A percentile compares a stretch with the other conserved stretches of the same genome.
Conservation (phyloP, 2,113 vertebrate species). For the Lucifuga dentata region DNA sequence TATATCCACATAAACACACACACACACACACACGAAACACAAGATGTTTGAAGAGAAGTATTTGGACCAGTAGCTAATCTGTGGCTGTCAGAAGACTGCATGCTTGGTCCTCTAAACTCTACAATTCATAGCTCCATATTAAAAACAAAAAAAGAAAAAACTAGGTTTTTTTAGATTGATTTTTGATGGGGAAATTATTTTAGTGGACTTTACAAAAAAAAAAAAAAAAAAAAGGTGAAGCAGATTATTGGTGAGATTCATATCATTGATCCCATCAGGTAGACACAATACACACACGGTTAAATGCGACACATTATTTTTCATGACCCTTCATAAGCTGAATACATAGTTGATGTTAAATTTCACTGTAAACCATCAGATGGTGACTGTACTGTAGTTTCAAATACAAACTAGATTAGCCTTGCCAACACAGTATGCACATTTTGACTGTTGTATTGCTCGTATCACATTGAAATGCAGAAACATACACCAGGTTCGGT, state of each 20-base stretch:
- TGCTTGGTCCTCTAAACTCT: constrained; percentile 38
- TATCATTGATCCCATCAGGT: constrained; percentile 11
- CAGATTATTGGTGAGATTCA: background rate
- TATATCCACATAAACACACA: constrained; percentile 2
- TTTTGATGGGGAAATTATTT: background rate
- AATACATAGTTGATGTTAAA: constrained; percentile 25
- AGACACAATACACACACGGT: constrained; percentile 6
- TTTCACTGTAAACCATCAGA: constrained; percentile 12
- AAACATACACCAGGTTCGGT: background rate
- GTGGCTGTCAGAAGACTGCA: constrained; percentile 50
- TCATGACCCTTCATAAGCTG: constrained; percentile 22
- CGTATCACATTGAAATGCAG: constrained; percentile 7
- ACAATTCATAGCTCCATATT: constrained; percentile 12
- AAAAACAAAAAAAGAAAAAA: background rate
- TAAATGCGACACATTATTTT: background rate
- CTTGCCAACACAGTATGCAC: constrained; percentile 34
- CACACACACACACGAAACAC: constrained; percentile 2
- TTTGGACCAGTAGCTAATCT: constrained; percentile 49
- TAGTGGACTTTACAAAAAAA: background rate
- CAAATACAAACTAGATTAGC: background rate
- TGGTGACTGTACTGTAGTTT: constrained; percentile 12
- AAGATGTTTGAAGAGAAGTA: constrained; percentile 29
- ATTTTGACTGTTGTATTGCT: background rate
- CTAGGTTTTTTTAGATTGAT: constrained; percentile 19
- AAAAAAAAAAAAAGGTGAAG: background rate